These are phyloP conservation scores for Myopa tessellatipennis DNA, from an alignment of 2,888 invertebrate genomes.

Conservation along the genomic window DNA sequence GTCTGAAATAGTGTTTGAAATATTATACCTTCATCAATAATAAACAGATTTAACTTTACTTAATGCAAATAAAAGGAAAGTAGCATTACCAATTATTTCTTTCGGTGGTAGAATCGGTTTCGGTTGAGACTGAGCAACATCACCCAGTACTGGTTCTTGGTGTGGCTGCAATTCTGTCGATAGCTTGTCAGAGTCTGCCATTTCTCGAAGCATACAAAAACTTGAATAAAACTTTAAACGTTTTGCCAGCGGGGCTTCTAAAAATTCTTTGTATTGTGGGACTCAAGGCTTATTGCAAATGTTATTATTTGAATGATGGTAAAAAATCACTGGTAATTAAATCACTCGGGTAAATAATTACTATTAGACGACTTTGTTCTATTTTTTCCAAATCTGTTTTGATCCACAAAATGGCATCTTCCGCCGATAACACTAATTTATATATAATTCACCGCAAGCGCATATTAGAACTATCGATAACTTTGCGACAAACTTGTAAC, in stretches of 20 bases:
- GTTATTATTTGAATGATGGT: constrained; percentile 68
- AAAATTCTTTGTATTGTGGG: background rate
- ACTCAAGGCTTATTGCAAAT: background rate
- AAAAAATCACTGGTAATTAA: constrained; percentile 79
- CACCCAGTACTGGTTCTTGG: constrained; percentile 69
- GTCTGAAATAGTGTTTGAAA: background rate
- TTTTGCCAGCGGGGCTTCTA: no score
- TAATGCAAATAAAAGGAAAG: background rate
- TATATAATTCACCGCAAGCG: background rate
- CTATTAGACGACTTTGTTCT: constrained; percentile 73
- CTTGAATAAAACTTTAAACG: constrained; percentile 44
- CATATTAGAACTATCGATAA: no score
- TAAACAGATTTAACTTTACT: background rate
- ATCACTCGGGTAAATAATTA: constrained; percentile 46
- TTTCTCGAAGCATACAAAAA: constrained; percentile 64
- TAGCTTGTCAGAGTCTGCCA: constrained; percentile 94
- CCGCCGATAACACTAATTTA: constrained; percentile 30
- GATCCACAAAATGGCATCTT: constrained; percentile 56
- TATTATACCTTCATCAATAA: background rate
- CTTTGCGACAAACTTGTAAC: no score
- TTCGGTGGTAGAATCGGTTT: constrained; percentile 73
- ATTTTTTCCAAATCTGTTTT: constrained; percentile 71
- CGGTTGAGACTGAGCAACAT: constrained; percentile 60
- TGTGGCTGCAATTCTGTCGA: constrained; percentile 72
- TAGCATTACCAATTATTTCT: constrained; percentile 82